A percentile compares a stretch with the other conserved stretches of the same genome.
These are phyloP conservation scores for Ictalurus furcatus DNA, from an alignment of 2,113 vertebrate species.

Conservation along the genomic window DNA sequence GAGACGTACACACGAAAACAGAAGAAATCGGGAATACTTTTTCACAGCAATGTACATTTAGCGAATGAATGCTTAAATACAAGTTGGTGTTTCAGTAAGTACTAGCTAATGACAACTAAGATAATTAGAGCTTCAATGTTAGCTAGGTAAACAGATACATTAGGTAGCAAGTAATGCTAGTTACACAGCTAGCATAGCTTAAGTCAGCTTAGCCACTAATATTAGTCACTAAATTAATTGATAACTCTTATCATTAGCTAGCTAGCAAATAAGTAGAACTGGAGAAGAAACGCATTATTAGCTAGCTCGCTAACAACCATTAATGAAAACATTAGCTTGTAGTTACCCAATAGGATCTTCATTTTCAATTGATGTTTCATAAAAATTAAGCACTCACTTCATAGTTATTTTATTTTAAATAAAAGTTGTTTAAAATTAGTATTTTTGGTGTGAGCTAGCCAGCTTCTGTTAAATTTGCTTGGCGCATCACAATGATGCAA, in stretches of 20 bases:
- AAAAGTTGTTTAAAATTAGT: neutral
- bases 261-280: neutral
- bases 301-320: neutral
- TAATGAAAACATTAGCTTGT: neutral
- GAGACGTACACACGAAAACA: too few relatives aligned
- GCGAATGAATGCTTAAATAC: neutral
- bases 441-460: neutral
- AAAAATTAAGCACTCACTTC: neutral
- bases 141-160: neutral
- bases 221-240: neutral
- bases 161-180: neutral
- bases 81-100: neutral
- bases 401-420: neutral
- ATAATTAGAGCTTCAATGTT: neutral
- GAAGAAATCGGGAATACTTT: too few relatives aligned
- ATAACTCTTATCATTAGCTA: neutral
- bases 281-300: neutral
- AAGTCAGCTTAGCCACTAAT: neutral
- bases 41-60: neutral
- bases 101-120: neutral
- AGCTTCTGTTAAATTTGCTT: neutral
- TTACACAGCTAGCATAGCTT: neutral
- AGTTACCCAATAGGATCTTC: neutral
- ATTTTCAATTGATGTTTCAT: neutral
- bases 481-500: neutral